Base-by-base conservation (phyloP, 2,888 invertebrate genomes). In the Napeogenes inachia region DNA sequence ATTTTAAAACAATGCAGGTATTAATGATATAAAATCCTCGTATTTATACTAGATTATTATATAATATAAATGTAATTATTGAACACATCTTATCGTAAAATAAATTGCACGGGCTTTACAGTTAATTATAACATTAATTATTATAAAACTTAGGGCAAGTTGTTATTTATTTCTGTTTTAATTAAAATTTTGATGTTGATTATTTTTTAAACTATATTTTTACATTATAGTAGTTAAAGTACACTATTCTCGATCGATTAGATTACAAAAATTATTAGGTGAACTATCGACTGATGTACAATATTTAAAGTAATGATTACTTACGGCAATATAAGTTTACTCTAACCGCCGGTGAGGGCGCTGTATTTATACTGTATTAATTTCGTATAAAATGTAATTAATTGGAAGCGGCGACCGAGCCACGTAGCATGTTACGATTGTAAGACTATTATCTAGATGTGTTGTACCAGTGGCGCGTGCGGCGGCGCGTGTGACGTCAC, bases 161-260 rank as follows among this genome's bases (percentile, higher is more conserved):
- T 92, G 91, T 92, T 92, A 91, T 92, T 92, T 92, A 92, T 92
- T 91, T 90, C 91, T 92, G 91, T 92, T 92, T 91, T 90, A 88
- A 87, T 81, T 84, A 87, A 85, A 88, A 75, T 66, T 69, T 80
- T 82, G 83, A 89, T 89, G 90, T 89, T 90, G 82, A 89, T 89
- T 89, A 89, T 87, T 90, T 86, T 88, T 89, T 89, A 88, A 89
- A 83, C 77, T 79, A 79, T 80, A 75, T 81, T 82, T 85, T 81
- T 84, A 82, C 76, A 81, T 82, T 79, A 81, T 89, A 89, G 89
- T 85, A 80, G 77, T 81, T 84, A 84, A 89, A 89, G 89, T 89
- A 89, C 89, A 89, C 89, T 87, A 87, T 83, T 86, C 82, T 87
- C 82, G 83, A 85, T 85, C 75, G 80, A 87, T 84, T 89, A 90